Percentiles rank a stretch among this genome's conserved stretches.
Conservation (phyloP, 2,113 vertebrate genomes). For the Collichthys lucidus region DNA sequence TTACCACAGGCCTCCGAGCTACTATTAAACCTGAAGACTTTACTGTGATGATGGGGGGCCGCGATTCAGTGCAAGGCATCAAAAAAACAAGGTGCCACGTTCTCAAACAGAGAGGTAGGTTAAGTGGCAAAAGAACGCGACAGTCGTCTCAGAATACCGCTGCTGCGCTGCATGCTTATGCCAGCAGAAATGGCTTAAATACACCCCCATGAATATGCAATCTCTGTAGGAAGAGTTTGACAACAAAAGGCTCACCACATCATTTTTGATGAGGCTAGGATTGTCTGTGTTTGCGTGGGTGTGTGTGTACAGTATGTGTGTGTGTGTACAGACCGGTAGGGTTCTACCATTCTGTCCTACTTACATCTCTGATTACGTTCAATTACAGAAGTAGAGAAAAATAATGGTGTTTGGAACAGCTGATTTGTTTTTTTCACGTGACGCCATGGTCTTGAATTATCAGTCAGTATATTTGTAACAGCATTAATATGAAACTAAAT, state of each 20-base stretch:
- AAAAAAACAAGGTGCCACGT: conserved; percentile 68
- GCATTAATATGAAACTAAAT: not conserved
- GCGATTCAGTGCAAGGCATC: conserved; percentile 57
- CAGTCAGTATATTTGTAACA: not conserved
- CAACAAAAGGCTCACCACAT: conserved; percentile 79
- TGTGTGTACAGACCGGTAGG: conserved; percentile 28
- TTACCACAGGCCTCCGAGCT: conserved; percentile 70
- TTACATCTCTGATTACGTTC: conserved; percentile 53
- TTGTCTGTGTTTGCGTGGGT: conserved; percentile 48
- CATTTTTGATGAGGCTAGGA: conserved; percentile 78
- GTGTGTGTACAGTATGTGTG: conserved; percentile 34
- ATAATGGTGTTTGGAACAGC: conserved; percentile 80
- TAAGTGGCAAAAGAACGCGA: conserved; percentile 74
- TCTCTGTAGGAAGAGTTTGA: conserved; percentile 78
- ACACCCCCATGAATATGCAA: conserved; percentile 82
- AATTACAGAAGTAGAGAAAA: conserved; percentile 47
- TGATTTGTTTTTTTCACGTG: conserved; percentile 75
- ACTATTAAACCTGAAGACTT: conserved; percentile 71
- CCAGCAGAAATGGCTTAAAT: conserved; percentile 86
- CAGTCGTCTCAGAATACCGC: conserved; percentile 63
- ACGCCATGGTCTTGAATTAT: not conserved
- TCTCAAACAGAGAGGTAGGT: conserved; percentile 70
- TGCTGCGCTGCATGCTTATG: conserved; percentile 82
- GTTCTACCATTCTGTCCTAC: conserved; percentile 64
- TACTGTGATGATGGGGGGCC: conserved; percentile 39